Percentiles rank a stretch among this genome's conserved stretches.
phyloP scores from a whole-genome alignment of 2,888 invertebrate species.

The Baccha elongata region DNA sequence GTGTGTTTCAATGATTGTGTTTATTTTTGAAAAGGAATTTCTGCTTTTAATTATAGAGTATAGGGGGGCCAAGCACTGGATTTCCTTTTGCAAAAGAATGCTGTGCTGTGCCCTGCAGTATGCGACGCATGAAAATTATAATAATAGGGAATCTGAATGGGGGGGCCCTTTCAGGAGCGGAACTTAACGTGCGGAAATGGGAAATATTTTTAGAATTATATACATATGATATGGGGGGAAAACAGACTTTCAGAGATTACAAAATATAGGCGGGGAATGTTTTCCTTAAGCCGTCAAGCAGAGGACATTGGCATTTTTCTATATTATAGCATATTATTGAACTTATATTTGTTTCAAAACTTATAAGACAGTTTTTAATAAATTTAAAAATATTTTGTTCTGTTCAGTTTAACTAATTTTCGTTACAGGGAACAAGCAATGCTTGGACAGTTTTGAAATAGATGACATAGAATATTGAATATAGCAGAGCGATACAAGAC shows the following conservation, averaged over 20 bases:
- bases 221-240: constrained; percentile 39
- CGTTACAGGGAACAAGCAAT: too few species aligned
- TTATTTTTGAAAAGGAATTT: constrained; percentile 69
- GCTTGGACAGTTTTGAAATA: too few species aligned
- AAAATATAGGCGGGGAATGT: constrained; percentile 54
- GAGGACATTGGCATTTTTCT: constrained; percentile 57
- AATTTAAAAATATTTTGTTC: too few species aligned
- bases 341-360: too few species aligned
- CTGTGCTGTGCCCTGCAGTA: neutral
- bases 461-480: too few species aligned
- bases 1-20: constrained; percentile 38
- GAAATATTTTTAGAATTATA: constrained; percentile 62
- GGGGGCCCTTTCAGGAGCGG: constrained; percentile 58
- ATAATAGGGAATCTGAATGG: constrained; percentile 37
- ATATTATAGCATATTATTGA: too few species aligned
- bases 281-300: neutral
- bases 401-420: too few species aligned
- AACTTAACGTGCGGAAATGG: constrained; percentile 68
- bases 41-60: constrained; percentile 58
- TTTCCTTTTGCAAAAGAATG: constrained; percentile 62
- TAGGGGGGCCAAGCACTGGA: constrained; percentile 30
- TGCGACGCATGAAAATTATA: constrained; percentile 28
- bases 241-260: constrained; percentile 16
- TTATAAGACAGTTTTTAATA: too few species aligned
- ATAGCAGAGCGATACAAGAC: too few species aligned